Percentiles rank a stretch among this genome's conserved stretches.
Conservation (phyloP, 2,888 invertebrate genomes). For the Lepidonotus clava region DNA sequence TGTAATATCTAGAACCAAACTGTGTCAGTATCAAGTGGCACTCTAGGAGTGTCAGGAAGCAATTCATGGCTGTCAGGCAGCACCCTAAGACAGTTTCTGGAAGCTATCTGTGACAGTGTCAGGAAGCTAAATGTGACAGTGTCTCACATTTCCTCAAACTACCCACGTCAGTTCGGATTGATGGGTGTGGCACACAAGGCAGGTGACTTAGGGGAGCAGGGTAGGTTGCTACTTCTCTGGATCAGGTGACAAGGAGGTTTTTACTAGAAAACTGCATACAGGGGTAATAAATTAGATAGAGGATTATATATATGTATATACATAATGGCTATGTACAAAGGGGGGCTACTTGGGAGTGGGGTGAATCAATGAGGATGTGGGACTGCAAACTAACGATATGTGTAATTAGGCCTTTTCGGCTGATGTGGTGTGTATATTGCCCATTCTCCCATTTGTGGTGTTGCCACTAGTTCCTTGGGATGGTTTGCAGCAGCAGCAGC, state of each 20-base stretch:
- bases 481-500: neutral
- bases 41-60: too few species aligned
- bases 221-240: neutral
- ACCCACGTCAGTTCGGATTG: slow-evolving; percentile 25
- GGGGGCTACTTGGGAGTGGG: neutral
- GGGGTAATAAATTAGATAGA: neutral
- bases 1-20: too few species aligned
- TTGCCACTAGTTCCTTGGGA: neutral
- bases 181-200: slow-evolving; percentile 39
- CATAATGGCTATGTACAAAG: too few species aligned
- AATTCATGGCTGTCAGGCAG: too few species aligned
- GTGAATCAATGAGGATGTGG: neutral
- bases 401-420: neutral
- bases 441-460: neutral
- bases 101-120: too few species aligned
- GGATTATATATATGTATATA: neutral
- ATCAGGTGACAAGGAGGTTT: neutral
- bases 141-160: too few species aligned
- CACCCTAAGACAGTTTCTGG: too few species aligned
- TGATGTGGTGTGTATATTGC: neutral
- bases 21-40: too few species aligned
- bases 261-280: neutral
- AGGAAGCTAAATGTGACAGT: too few species aligned
- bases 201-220: slow-evolving; percentile 9
- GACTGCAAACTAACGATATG: slow-evolving; percentile 28